A percentile compares a stretch with the other conserved stretches of the same genome.
phyloP scores from a whole-genome alignment of 2,797 vertebrate species.

The Sebastolobus altivelis region DNA sequence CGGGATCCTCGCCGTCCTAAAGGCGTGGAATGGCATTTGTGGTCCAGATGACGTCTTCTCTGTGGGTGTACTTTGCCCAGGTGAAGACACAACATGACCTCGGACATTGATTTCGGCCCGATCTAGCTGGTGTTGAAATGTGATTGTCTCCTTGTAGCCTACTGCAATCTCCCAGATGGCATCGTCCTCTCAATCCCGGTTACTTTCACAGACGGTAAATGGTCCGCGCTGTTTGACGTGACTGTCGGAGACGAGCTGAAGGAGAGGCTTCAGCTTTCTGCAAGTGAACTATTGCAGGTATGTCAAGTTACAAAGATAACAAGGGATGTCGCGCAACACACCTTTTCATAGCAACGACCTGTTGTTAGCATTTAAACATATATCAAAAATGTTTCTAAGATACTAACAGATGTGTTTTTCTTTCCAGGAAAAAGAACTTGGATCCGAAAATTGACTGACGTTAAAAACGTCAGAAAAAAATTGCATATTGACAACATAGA shows the following conservation, averaged over 20 bases:
- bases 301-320: not conserved
- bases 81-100: conserved; percentile 61
- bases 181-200: conserved; percentile 92
- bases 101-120: not conserved
- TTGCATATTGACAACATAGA: conserved; percentile 39
- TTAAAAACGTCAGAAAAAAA: not conserved
- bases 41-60: conserved; percentile 85
- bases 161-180: conserved; percentile 85
- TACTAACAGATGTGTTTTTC: not conserved
- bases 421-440: conserved; percentile 69
- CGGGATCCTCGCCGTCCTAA: conserved; percentile 83
- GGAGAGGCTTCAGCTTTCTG: conserved; percentile 75
- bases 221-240: conserved; percentile 82
- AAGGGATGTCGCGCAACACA: not conserved
- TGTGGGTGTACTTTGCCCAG: conserved; percentile 87
- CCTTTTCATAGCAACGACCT: not conserved
- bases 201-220: conserved; percentile 85
- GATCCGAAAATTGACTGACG: not conserved
- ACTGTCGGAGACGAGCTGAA: conserved; percentile 73
- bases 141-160: conserved; percentile 73
- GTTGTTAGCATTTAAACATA: not conserved
- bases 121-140: not conserved
- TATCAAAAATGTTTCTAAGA: no score
- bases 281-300: conserved; percentile 87
- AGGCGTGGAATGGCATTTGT: conserved; percentile 86